These are phyloP conservation scores for Archips crataeganus DNA, from an alignment of 2,888 invertebrate species.

Conservation along the genomic window DNA sequence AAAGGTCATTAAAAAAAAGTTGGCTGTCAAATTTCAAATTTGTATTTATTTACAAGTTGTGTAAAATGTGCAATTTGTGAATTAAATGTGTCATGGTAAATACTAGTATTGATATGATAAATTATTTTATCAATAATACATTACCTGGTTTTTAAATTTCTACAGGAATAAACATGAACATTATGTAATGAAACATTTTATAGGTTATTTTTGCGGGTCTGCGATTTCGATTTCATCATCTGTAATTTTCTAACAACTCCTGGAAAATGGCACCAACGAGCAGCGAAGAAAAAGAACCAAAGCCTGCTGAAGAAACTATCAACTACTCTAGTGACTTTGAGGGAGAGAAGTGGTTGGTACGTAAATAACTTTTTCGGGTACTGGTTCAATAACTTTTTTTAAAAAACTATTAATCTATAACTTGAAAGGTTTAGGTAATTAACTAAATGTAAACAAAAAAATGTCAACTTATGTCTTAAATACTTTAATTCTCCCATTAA, in stretches of 20 bases:
- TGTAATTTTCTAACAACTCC: neutral
- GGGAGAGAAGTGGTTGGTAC: constrained; percentile 72
- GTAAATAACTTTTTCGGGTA: constrained; percentile 40
- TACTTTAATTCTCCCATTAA: no score
- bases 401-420: no score
- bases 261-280: constrained; percentile 17
- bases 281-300: constrained; percentile 6
- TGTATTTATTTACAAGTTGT: neutral
- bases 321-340: constrained; percentile 15
- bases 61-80: neutral
- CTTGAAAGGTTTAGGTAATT: no score
- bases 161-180: neutral
- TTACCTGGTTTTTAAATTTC: neutral
- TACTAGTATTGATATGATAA: neutral
- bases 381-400: no score
- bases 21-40: neutral
- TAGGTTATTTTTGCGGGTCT: constrained; percentile 26
- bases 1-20: no score
- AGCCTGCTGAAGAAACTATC: neutral
- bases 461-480: no score
- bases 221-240: neutral
- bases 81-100: constrained; percentile 1
- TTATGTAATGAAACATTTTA: constrained; percentile 37
- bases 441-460: no score
- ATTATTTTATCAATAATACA: neutral